phyloP scores from a whole-genome alignment of 2,888 invertebrate genomes.

The Dichetophora obliterata region DNA sequence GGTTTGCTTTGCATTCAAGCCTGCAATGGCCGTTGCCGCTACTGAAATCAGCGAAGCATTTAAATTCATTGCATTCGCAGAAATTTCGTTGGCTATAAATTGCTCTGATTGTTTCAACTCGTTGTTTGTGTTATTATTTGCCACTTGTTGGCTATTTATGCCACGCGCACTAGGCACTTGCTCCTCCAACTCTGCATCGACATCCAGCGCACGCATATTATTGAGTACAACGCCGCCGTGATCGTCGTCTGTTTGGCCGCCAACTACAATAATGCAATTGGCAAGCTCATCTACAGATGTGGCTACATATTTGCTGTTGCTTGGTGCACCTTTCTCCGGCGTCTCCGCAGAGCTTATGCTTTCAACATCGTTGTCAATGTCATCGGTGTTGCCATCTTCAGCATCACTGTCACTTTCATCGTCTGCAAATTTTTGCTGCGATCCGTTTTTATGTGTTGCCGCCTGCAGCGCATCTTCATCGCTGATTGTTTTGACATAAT shows the following conservation, averaged over 20 bases:
- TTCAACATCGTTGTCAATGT: constrained; percentile 53
- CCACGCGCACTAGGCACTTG: neutral
- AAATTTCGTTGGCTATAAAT: constrained; percentile 43
- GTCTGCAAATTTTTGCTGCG: constrained; percentile 25
- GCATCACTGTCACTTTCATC: constrained; percentile 26
- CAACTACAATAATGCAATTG: constrained; percentile 64
- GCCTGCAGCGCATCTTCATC: constrained; percentile 44
- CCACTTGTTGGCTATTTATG: constrained; percentile 55
- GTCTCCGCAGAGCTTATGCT: neutral
- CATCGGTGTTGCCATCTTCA: constrained; percentile 46
- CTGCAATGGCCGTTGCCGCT: constrained; percentile 25
- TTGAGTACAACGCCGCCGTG: constrained; percentile 60
- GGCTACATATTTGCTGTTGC: constrained; percentile 41
- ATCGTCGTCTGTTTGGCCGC: constrained; percentile 61
- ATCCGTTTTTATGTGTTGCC: constrained; percentile 28
- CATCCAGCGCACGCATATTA: constrained; percentile 56
- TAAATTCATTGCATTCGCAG: constrained; percentile 36
- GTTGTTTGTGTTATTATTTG: constrained; percentile 41
- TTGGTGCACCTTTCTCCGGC: neutral
- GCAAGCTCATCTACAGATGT: constrained; percentile 61
- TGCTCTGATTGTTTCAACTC: constrained; percentile 51
- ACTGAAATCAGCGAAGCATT: constrained; percentile 48
- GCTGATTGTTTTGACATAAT: constrained; percentile 62
- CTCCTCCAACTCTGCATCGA: constrained; percentile 36
- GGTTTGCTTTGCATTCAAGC: constrained; percentile 40